A percentile compares a stretch with the other conserved stretches of the same genome.
These are phyloP conservation scores for Philonicus albiceps DNA, from an alignment of 2,888 invertebrate genomes.

Conservation along the genomic window DNA sequence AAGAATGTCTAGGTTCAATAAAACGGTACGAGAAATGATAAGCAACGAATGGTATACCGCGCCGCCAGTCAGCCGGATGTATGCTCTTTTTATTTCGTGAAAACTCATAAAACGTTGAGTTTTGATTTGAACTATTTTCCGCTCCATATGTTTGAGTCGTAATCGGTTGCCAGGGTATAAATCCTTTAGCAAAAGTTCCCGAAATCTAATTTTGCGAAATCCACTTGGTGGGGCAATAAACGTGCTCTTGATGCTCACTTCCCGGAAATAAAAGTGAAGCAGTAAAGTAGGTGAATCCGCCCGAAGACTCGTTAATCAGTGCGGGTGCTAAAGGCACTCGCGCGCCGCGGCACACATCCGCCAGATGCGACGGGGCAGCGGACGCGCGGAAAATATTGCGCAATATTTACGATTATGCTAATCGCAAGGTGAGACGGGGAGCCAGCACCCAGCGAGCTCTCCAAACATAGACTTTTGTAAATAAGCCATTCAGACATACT, in stretches of 20 bases:
- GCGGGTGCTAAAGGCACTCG: neutral
- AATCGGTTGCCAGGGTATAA: neutral
- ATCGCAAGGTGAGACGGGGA: conserved; percentile 16
- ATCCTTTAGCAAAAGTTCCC: neutral
- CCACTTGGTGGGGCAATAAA: neutral
- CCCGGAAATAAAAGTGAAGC: neutral
- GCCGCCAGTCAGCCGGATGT: neutral
- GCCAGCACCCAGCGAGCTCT: neutral
- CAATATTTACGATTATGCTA: conserved; percentile 28
- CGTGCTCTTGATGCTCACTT: neutral
- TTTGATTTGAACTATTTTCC: neutral
- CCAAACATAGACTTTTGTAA: conserved; percentile 37
- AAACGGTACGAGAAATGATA: neutral
- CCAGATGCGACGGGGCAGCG: neutral
- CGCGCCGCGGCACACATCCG: neutral
- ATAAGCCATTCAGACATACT: conserved; percentile 24
- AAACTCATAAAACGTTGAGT: neutral
- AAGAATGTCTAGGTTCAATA: neutral
- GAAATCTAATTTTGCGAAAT: neutral
- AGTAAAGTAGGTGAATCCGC: neutral
- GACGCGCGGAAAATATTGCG: neutral
- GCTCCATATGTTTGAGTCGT: neutral
- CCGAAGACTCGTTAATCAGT: neutral
- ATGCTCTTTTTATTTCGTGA: neutral
- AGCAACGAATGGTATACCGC: no score